Conservation (phyloP, 2,797 vertebrate genomes). For the Pseudopleuronectes americanus region DNA sequence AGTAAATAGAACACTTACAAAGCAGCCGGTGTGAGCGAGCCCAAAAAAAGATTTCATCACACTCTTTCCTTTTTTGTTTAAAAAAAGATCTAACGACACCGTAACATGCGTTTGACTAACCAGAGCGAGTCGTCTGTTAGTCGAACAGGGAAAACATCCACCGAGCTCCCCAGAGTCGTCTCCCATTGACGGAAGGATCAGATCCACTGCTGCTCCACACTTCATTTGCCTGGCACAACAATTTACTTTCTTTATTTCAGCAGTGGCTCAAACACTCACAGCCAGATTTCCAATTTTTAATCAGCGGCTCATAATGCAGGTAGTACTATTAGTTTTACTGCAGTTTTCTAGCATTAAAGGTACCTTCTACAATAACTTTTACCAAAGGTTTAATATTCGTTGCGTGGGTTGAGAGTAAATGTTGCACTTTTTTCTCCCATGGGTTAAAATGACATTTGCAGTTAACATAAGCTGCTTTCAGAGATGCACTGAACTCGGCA, state of each 20-base stretch:
- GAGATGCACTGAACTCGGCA: too few relatives aligned
- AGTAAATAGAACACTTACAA: conserved; percentile 76
- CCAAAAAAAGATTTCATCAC: conserved; percentile 59
- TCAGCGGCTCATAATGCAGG: conserved; percentile 3
- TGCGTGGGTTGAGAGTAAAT: too few relatives aligned
- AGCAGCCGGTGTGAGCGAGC: conserved; percentile 37
- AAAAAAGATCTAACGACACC: conserved; percentile 63
- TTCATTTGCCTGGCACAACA: conserved; percentile 35
- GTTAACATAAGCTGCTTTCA: too few relatives aligned
- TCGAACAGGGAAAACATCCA: conserved; percentile 53
- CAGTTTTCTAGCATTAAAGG: too few relatives aligned
- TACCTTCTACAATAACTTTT: too few relatives aligned
- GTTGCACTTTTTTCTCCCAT: too few relatives aligned
- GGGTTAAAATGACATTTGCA: too few relatives aligned
- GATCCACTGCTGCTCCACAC: conserved; percentile 33
- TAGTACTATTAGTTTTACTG: neutral
- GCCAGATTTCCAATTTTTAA: conserved; percentile 33
- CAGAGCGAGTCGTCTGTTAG: conserved; percentile 49
- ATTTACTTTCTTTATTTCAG: conserved; percentile 19
- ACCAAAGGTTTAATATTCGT: too few relatives aligned
- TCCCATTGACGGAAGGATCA: conserved; percentile 43
- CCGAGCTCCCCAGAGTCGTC: conserved; percentile 46
- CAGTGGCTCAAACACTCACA: conserved; percentile 28
- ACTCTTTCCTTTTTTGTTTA: conserved; percentile 51
- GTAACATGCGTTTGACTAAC: conserved; percentile 48